A percentile compares a stretch with the other conserved stretches of the same genome.
Evolutionary conservation across 2,113 vertebrate species (phyloP).

Genomic region (Hippocampus barbouri): DNA sequence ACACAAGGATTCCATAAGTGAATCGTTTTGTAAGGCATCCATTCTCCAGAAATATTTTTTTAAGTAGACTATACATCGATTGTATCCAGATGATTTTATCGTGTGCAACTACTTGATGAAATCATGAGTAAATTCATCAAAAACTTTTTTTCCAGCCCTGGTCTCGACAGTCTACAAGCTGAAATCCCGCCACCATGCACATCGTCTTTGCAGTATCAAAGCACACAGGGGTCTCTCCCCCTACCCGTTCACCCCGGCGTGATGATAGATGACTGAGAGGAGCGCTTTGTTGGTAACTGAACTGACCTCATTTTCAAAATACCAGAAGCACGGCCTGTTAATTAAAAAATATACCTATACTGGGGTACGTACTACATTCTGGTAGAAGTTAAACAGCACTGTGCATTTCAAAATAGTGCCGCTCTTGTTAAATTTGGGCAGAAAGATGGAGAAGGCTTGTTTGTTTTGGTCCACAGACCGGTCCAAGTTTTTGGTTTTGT

Average conservation of each 20-base stretch:
- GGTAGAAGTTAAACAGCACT: conserved; percentile 43
- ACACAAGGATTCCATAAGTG: neutral
- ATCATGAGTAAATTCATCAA: too few species aligned
- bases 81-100: too few species aligned
- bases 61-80: too few species aligned
- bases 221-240: conserved; percentile 42
- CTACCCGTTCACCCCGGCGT: conserved; percentile 36
- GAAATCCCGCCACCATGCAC: conserved; percentile 47
- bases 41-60: neutral
- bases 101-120: too few species aligned
- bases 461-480: conserved; percentile 38
- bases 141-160: too few species aligned
- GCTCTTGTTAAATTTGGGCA: conserved; percentile 45
- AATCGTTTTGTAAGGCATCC: neutral
- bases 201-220: conserved; percentile 60
- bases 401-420: conserved; percentile 36
- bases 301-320: conserved; percentile 68
- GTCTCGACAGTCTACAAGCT: neutral
- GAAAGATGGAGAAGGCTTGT: conserved; percentile 28
- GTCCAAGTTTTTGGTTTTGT: conserved; percentile 27
- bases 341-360: conserved; percentile 55
- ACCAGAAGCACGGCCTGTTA: conserved; percentile 45
- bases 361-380: conserved; percentile 57
- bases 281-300: conserved; percentile 65
- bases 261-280: conserved; percentile 64